Percentiles rank a stretch among this genome's conserved stretches.
These are phyloP conservation scores for Oplegnathus fasciatus DNA, from an alignment of 2,113 vertebrate genomes.

Conservation along the genomic window DNA sequence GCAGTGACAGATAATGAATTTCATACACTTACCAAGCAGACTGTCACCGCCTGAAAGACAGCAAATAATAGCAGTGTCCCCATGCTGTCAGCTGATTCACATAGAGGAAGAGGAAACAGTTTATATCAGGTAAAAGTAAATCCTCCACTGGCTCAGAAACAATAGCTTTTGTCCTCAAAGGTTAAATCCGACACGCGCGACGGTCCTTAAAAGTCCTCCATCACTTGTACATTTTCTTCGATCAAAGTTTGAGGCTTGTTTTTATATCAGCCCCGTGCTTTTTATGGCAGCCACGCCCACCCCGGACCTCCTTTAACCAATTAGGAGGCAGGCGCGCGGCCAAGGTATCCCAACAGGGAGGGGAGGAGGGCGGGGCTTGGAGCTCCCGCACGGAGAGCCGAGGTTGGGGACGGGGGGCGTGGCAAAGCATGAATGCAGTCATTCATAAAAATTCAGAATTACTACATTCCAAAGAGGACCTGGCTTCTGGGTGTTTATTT, in stretches of 20 bases:
- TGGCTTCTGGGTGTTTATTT: conserved; percentile 81
- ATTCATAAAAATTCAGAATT: conserved; percentile 87
- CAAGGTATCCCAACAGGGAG: conserved; percentile 52
- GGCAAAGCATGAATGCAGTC: conserved; percentile 84
- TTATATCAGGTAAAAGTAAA: conserved; percentile 33
- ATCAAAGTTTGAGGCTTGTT: conserved; percentile 46
- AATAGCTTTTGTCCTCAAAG: conserved; percentile 54
- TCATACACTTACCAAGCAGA: conserved; percentile 75
- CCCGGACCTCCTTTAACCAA: conserved; percentile 67
- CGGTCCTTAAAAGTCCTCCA: conserved; percentile 34
- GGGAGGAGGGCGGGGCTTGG: conserved; percentile 41
- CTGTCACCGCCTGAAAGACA: conserved; percentile 61
- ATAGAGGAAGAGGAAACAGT: conserved; percentile 21
- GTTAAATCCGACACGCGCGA: conserved; percentile 54
- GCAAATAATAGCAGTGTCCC: conserved; percentile 72
- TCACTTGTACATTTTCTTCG: conserved; percentile 60
- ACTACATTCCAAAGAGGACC: conserved; percentile 82
- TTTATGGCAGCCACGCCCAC: conserved; percentile 74
- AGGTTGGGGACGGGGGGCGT: conserved; percentile 67
- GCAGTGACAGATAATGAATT: background rate
- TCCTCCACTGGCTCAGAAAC: conserved; percentile 45
- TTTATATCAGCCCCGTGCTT: conserved; percentile 72
- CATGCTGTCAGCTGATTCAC: conserved; percentile 75
- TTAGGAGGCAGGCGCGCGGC: conserved; percentile 64
- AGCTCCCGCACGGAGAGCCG: conserved; percentile 33